Base-by-base conservation (phyloP, 1,140 invertebrate genomes). In the Drosophila ambigua region DNA sequence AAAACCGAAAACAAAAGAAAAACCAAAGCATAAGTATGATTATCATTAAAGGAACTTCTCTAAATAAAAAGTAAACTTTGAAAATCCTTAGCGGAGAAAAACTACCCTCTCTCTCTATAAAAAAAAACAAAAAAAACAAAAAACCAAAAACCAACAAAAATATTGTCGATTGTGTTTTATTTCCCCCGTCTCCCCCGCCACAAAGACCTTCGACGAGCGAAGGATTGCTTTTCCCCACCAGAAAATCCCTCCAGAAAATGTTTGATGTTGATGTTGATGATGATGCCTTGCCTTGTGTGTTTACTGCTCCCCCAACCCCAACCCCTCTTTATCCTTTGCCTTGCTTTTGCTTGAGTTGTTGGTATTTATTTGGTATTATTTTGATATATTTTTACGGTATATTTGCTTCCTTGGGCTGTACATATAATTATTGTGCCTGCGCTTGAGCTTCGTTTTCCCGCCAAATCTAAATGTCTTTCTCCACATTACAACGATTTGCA, bases 41-140 rank as follows among this genome's bases (percentile, higher is more conserved):
- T 89, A 85, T 84, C 85, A 89, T 85, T 89, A 89, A 89, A 81
- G 74, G 77, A 85, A 90, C 79, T 90, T 90, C 77, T 90, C 77
- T 85, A 76, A 89, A 89, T 85, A 90, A 82, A 39, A 82, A 89
- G 81, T 90, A 90, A 90, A 90, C 81, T 90, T 90, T 90, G 75
- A 90, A 88, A 88, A 88, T 88, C 83, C 79, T 88, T 88, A 88
- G 83, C 76, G 83, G 84, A 87, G 75, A 88, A 83, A 79, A 81
- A 75, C 75, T 90, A 85, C 79, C 81, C 81, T 87, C 87, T 90
- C 76, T 85, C 81, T 71, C 75, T 85, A 90, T 71, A 83, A 77
- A 79, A 68, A 69, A 57, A 52, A 77, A 50, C 15, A 16, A 16
- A 0, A 16, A 16, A 76, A 59, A 60, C 76, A 76, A 69, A 77